Percentiles rank a stretch among this genome's conserved stretches.
Evolutionary conservation across 2,797 vertebrate species (phyloP).

Genomic region (Sphaeramia orbicularis): DNA sequence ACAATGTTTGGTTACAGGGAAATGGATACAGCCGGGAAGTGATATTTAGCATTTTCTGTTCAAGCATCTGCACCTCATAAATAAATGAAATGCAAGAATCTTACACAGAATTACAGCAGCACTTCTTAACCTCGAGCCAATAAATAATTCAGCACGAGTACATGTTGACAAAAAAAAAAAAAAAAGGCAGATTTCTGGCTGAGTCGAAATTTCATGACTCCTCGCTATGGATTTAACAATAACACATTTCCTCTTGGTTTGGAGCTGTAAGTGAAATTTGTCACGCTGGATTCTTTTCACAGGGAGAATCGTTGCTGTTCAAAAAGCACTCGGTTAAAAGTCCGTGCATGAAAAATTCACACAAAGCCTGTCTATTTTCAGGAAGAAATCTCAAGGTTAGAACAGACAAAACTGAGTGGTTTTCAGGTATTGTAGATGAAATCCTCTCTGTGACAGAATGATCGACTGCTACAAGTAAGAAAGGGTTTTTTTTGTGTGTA

Average conservation of each 20-base stretch:
- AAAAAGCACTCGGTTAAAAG: slow-evolving; percentile 45
- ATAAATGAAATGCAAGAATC: slow-evolving; percentile 3
- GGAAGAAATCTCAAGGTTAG: slow-evolving; percentile 45
- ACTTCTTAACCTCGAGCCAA: slow-evolving; percentile 15
- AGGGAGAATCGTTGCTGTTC: slow-evolving; percentile 35
- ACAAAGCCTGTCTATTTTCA: slow-evolving; percentile 40
- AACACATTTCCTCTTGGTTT: slow-evolving; percentile 32
- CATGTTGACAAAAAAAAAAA: slow-evolving; percentile 25
- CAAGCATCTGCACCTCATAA: slow-evolving; percentile 11
- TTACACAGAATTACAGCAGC: slow-evolving; percentile 3
- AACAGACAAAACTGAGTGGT: slow-evolving; percentile 34
- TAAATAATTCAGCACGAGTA: slow-evolving; percentile 27
- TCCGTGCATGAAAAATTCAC: slow-evolving; percentile 53
- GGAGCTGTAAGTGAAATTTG: slow-evolving; percentile 30
- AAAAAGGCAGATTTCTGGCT: slow-evolving; percentile 30
- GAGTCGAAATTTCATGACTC: slow-evolving; percentile 24
- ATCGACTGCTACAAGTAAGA: slow-evolving; percentile 42
- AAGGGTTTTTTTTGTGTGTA: background rate
- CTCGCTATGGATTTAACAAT: slow-evolving; percentile 34
- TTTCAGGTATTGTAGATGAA: slow-evolving; percentile 31
- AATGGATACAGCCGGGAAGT: background rate
- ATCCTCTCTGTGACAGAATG: slow-evolving; percentile 24
- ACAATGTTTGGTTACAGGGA: background rate
- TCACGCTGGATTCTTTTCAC: slow-evolving; percentile 47
- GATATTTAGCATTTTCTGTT: background rate